Evolutionary conservation across 2,888 invertebrate genomes (phyloP).

Genomic region (Lymantria monacha): DNA sequence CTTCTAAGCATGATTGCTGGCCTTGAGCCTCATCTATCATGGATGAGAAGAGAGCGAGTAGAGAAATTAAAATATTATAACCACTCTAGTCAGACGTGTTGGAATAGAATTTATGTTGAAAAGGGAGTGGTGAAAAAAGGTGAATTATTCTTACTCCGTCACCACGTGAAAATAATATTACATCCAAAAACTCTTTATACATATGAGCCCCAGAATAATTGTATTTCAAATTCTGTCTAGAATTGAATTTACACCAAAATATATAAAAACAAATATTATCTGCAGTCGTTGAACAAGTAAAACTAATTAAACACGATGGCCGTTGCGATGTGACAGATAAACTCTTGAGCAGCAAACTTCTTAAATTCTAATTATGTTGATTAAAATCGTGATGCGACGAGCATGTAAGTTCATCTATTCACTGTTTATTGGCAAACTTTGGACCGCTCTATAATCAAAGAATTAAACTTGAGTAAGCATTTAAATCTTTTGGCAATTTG

Average conservation of each 20-base stretch:
- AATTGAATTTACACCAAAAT: slow-evolving; percentile 9
- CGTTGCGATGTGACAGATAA: slow-evolving; percentile 19
- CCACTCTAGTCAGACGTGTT: too few relatives aligned
- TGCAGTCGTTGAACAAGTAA: not conserved
- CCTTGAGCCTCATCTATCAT: too few relatives aligned
- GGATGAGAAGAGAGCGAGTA: too few relatives aligned
- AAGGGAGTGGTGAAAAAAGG: too few relatives aligned
- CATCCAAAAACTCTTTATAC: too few relatives aligned
- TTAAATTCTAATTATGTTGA: slow-evolving; percentile 35
- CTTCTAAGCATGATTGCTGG: too few relatives aligned
- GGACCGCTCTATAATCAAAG: slow-evolving; percentile 34
- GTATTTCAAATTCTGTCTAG: too few relatives aligned
- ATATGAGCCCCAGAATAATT: too few relatives aligned
- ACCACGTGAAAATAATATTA: too few relatives aligned
- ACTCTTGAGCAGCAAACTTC: slow-evolving; percentile 28
- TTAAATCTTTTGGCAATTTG: slow-evolving; percentile 37
- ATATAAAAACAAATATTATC: not conserved
- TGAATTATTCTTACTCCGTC: too few relatives aligned
- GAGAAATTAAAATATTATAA: too few relatives aligned
- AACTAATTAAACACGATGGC: slow-evolving; percentile 21
- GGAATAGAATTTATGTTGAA: too few relatives aligned
- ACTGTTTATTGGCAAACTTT: slow-evolving; percentile 30
- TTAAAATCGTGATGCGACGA: slow-evolving; percentile 29
- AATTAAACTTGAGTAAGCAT: slow-evolving; percentile 34
- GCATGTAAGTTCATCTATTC: slow-evolving; percentile 29